A percentile compares a stretch with the other conserved stretches of the same genome.
Evolutionary conservation across 2,797 vertebrate species (phyloP).

Genomic region (Eulemur rubriventer): DNA sequence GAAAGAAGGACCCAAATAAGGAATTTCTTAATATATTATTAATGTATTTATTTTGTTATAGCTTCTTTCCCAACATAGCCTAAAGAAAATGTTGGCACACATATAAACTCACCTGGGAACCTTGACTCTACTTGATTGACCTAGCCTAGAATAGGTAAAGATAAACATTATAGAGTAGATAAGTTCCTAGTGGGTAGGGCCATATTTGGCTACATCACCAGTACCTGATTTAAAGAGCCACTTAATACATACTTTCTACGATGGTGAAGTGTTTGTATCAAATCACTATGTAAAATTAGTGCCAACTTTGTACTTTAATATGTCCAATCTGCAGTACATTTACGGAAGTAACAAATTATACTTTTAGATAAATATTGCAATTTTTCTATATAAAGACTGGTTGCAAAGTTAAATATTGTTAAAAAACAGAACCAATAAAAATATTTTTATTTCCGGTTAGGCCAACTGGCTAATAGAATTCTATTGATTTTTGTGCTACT

Average conservation of each 20-base stretch:
- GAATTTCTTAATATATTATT: neutral
- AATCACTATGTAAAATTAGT: neutral
- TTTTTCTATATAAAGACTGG: neutral
- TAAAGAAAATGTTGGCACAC: neutral
- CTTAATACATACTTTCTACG: neutral
- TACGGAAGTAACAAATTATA: slow-evolving; percentile 9
- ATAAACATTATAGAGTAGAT: neutral
- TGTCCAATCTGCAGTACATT: neutral
- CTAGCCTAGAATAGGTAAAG: neutral
- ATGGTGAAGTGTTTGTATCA: neutral
- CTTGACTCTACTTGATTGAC: neutral
- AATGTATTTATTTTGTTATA: neutral
- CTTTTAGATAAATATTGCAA: neutral
- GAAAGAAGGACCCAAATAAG: slow-evolving; percentile 1
- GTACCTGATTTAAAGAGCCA: neutral
- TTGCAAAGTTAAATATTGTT: neutral
- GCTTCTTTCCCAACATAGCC: neutral
- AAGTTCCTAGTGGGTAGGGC: neutral
- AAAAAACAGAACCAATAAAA: slow-evolving; percentile 7
- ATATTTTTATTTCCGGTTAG: neutral
- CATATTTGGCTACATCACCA: neutral
- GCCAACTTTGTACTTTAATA: slow-evolving; percentile 3
- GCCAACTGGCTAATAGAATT: neutral
- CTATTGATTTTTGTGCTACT: neutral
- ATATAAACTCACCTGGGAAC: neutral